A percentile compares a stretch with the other conserved stretches of the same genome.
phyloP scores from a whole-genome alignment of 1,140 invertebrate species.

The Drosophila pallidifrons region DNA sequence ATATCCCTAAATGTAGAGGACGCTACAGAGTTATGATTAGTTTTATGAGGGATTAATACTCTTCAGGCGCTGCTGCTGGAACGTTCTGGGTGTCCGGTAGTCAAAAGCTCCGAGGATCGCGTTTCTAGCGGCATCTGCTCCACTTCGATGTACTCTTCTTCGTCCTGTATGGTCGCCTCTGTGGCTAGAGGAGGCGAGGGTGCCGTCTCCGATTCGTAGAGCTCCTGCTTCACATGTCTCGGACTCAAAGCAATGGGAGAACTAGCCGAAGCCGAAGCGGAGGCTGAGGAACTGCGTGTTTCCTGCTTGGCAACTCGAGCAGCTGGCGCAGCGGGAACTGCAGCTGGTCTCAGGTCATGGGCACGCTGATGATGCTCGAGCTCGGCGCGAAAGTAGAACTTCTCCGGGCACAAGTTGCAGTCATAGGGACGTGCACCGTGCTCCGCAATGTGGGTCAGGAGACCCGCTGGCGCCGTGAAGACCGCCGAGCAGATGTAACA shows the following conservation, averaged over 20 bases:
- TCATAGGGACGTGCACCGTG: constrained; percentile 94
- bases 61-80: constrained; percentile 65
- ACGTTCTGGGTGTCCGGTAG: constrained; percentile 49
- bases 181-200: constrained; percentile 6
- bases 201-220: constrained; percentile 59
- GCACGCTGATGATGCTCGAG: constrained; percentile 91
- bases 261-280: constrained; percentile 20
- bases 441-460: constrained; percentile 93
- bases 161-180: constrained; percentile 49
- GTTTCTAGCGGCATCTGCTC: constrained; percentile 74
- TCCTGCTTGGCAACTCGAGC: constrained; percentile 43
- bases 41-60: not conserved
- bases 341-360: constrained; percentile 55
- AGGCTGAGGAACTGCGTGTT: constrained; percentile 13
- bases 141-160: constrained; percentile 85
- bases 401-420: constrained; percentile 92
- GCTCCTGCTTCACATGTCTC: constrained; percentile 70
- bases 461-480: constrained; percentile 92
- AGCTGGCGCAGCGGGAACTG: not conserved
- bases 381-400: constrained; percentile 96
- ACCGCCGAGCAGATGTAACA: constrained; percentile 96
- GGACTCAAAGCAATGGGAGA: constrained; percentile 40
- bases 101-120: constrained; percentile 38
- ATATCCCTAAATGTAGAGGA: no score
- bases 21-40: no score